A percentile compares a stretch with the other conserved stretches of the same genome.
Conservation (phyloP, 2,797 vertebrate species). For the Trachops cirrhosus region DNA sequence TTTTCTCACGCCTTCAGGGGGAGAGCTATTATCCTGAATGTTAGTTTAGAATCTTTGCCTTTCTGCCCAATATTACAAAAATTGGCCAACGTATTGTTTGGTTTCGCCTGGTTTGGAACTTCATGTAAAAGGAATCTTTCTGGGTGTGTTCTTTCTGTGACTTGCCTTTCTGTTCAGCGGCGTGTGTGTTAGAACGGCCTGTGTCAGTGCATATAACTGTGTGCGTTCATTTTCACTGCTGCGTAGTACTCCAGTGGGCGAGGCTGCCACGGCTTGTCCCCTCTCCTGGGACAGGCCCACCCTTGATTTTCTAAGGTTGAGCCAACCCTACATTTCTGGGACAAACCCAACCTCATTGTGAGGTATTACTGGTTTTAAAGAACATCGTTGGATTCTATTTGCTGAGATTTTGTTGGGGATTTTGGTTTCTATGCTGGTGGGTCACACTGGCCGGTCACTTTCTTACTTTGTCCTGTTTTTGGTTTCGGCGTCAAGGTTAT, state of each 20-base stretch:
- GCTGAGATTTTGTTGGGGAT: not conserved
- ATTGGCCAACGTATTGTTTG: fast-evolving
- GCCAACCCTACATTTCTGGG: not conserved
- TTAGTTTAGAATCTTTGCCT: not conserved
- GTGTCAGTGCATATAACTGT: fast-evolving
- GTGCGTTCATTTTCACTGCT: not conserved
- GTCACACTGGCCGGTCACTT: not conserved
- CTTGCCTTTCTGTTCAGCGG: not conserved
- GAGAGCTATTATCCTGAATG: not conserved
- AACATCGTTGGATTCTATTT: not conserved
- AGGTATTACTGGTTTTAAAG: not conserved
- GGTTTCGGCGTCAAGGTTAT: not conserved
- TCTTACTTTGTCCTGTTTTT: not conserved
- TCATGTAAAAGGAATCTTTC: not conserved
- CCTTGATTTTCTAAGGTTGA: not conserved
- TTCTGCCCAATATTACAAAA: not conserved
- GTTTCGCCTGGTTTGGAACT: not conserved
- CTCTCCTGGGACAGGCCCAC: not conserved
- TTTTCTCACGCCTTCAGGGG: not conserved
- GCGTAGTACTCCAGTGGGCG: fast-evolving
- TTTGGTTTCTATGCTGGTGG: not conserved
- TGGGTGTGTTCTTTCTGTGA: not conserved
- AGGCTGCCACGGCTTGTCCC: not conserved
- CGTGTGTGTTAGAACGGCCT: fast-evolving
- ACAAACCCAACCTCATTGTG: not conserved